Conservation (phyloP, 2,888 invertebrate species). For the Cordilura impudica region DNA sequence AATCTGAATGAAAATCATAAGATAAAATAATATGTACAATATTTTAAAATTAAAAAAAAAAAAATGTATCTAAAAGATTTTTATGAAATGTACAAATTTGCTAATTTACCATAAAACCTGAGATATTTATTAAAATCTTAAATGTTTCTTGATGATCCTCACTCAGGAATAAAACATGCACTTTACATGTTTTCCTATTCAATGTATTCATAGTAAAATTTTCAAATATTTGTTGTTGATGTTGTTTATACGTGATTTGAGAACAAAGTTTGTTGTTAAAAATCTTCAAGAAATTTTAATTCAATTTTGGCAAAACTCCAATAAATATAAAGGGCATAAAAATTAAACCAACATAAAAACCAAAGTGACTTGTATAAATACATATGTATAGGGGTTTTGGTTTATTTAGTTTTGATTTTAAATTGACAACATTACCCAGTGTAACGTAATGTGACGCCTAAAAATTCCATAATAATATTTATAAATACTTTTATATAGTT, state of each 20-base stretch:
- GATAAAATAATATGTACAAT: constrained; percentile 34
- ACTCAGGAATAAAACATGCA: constrained; percentile 48
- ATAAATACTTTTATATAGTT: neutral
- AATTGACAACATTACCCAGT: constrained; percentile 26
- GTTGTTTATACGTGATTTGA: constrained; percentile 49
- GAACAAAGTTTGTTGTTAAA: constrained; percentile 48
- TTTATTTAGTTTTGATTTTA: constrained; percentile 30
- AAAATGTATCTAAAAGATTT: constrained; percentile 56
- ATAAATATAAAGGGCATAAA: constrained; percentile 45
- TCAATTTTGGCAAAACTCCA: constrained; percentile 76
- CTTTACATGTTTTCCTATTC: neutral
- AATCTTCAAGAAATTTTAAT: constrained; percentile 70
- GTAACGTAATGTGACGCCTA: constrained; percentile 3
- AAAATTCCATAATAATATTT: neutral
- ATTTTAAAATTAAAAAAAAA: constrained; percentile 33
- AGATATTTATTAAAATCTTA: constrained; percentile 73
- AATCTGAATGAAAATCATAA: constrained; percentile 46
- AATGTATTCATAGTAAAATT: constrained; percentile 54
- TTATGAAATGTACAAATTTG: constrained; percentile 77
- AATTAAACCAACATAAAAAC: constrained; percentile 36
- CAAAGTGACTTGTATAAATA: constrained; percentile 50
- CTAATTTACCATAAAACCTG: constrained; percentile 78
- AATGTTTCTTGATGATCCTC: constrained; percentile 56
- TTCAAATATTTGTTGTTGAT: constrained; percentile 34
- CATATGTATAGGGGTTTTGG: neutral